Conservation (phyloP, 2,113 vertebrate genomes). For the Catharus fuscescens region DNA sequence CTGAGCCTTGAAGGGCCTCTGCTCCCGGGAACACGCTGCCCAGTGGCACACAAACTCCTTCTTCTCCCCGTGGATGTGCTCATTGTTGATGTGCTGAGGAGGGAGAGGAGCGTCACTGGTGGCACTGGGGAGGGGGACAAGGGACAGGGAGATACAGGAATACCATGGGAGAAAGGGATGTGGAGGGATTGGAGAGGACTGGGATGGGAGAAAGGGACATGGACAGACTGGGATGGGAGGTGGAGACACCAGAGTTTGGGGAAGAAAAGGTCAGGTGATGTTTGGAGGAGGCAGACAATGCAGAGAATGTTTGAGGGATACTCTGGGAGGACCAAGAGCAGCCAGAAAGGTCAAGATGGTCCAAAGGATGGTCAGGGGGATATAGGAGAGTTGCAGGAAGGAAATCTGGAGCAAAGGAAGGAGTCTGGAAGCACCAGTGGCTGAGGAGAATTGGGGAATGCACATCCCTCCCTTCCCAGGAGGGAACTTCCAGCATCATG, state of each 20-base stretch:
- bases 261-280: background rate
- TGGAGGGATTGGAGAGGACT: background rate
- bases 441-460: background rate
- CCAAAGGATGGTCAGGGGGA: background rate
- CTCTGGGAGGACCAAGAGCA: background rate
- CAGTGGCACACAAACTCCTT: slow-evolving; percentile 99
- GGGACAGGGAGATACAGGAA: background rate
- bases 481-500: background rate
- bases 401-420: background rate
- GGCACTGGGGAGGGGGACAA: background rate
- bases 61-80: slow-evolving; percentile 97
- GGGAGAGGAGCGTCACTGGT: background rate
- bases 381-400: rapidly evolving
- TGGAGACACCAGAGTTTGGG: background rate
- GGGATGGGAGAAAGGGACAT: background rate
- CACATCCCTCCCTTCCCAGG: background rate
- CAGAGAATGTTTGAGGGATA: background rate
- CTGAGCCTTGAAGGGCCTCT: slow-evolving; percentile 97
- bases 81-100: slow-evolving; percentile 94
- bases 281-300: background rate
- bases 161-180: background rate
- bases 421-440: background rate
- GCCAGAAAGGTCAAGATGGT: background rate
- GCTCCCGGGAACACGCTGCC: slow-evolving; percentile 93
- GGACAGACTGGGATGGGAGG: background rate